Conservation (phyloP, 2,888 invertebrate genomes). For the Arge pagana region DNA sequence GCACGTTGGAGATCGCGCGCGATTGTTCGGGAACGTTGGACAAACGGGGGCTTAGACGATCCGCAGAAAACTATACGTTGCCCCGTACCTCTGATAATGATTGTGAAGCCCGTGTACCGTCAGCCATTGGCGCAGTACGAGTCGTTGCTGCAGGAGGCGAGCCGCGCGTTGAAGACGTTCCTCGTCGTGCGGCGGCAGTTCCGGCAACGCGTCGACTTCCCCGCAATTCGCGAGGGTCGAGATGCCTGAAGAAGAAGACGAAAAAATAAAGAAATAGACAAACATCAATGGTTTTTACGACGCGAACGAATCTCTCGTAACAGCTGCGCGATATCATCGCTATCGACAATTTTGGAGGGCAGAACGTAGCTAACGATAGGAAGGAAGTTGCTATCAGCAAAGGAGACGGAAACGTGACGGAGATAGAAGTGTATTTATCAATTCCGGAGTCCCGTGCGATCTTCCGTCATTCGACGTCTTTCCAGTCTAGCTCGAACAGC, state of each 20-base stretch:
- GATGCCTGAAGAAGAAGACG: conserved; percentile 66
- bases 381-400: too few species aligned
- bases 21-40: not conserved
- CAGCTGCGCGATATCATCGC: too few species aligned
- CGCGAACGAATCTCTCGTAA: too few species aligned
- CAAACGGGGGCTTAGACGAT: not conserved
- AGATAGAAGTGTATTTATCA: too few species aligned
- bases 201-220: conserved; percentile 77
- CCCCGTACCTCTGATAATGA: conserved; percentile 69
- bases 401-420: too few species aligned
- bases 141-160: conserved; percentile 77
- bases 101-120: conserved; percentile 74
- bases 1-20: not conserved
- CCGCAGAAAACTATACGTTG: not conserved
- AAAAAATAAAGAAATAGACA: conserved; percentile 28
- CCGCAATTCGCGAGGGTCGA: conserved; percentile 83
- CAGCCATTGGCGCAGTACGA: conserved; percentile 86
- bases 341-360: too few species aligned
- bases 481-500: too few species aligned
- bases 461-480: too few species aligned
- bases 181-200: conserved; percentile 83
- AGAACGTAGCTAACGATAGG: too few species aligned
- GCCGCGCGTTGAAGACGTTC: conserved; percentile 82
- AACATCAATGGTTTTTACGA: too few species aligned
- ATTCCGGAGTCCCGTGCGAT: too few species aligned